Base-by-base conservation (phyloP, 2,888 invertebrate species). In the Pachycephus smyrnensis region DNA sequence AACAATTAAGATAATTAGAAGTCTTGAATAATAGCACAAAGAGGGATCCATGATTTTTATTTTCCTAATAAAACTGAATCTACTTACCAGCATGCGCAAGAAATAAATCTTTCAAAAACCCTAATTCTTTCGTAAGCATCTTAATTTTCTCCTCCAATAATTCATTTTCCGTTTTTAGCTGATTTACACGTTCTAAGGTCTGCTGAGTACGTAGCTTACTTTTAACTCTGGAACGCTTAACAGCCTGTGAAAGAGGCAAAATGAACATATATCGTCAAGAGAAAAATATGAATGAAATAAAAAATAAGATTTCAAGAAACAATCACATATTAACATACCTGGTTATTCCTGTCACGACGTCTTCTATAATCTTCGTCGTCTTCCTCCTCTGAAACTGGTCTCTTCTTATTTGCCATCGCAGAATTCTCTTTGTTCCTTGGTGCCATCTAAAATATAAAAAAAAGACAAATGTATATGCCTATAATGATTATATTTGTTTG, bases 161-260 rank as follows among this genome's bases (percentile, higher is more conserved):
- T 88, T 96, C 95, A 90, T 97, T 97, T 89, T 97, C 97, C 12
- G 94, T 94, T 89, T 95, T 95, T 69, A 97, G 90, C 88, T 95
- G 94, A 86, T 94, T 95, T 0, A 97, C 97, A 77, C 96, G 92
- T 79, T 94, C 94, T 82, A 96, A 92, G 9, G 97, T 97, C 89
- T 96, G 96, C 86, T 95, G 95, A 1, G 96, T 96, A 79, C 95
- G 93, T 87, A 95, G 93, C 88, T 96, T 95, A 23, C 96, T 95
- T 92, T 97, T 97, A 77, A 94, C 96, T 82, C 97, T 93, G 84
- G 96, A 96, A 82, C 96, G 94, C 91, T 97, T 97, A 0, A 97
- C 97, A 77, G 97, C 97, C 95, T 96, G 92, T 69, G 91, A 91
- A 84, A 77, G 55, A 68, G 12, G 4, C 40, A 11, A 68, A 31